Conservation (phyloP, 2,888 invertebrate genomes). For the Lasioglossum pauxillum region DNA sequence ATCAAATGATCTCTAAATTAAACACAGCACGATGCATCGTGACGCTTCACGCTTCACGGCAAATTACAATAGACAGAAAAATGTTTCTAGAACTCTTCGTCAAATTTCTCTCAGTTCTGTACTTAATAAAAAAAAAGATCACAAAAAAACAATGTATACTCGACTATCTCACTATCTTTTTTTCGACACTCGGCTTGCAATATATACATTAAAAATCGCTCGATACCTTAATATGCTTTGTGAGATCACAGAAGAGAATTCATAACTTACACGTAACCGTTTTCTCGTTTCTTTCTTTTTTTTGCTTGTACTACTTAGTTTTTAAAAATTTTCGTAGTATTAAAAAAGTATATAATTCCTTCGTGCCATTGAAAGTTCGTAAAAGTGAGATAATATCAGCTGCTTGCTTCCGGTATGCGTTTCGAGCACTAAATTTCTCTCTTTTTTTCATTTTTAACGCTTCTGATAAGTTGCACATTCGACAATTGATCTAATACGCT, state of each 20-base stretch:
- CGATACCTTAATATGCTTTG: conserved; percentile 2
- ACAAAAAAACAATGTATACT: conserved; percentile 3
- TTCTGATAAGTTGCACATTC: conserved; percentile 13
- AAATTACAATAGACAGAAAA: conserved; percentile 10
- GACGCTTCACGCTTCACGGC: background rate
- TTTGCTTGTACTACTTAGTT: conserved; percentile 27
- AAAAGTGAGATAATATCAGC: conserved; percentile 19
- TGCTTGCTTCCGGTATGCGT: conserved; percentile 23
- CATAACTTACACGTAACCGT: conserved; percentile 16
- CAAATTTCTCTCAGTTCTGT: background rate
- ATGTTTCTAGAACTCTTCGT: background rate
- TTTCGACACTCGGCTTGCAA: conserved; percentile 2
- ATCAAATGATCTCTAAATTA: background rate
- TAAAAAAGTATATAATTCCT: conserved; percentile 27
- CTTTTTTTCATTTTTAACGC: background rate
- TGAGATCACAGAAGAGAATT: conserved; percentile 44
- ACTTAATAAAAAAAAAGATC: conserved; percentile 1
- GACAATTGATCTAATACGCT: background rate
- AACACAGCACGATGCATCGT: conserved; percentile 20
- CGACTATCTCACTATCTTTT: conserved; percentile 4
- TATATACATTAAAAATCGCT: conserved; percentile 18
- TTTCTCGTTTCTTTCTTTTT: conserved; percentile 10
- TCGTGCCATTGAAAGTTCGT: background rate
- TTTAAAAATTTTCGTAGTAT: conserved; percentile 17
- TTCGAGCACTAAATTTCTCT: conserved; percentile 26